Evolutionary conservation across 2,888 invertebrate genomes (phyloP).

Genomic region (Leucoptera coffeella): DNA sequence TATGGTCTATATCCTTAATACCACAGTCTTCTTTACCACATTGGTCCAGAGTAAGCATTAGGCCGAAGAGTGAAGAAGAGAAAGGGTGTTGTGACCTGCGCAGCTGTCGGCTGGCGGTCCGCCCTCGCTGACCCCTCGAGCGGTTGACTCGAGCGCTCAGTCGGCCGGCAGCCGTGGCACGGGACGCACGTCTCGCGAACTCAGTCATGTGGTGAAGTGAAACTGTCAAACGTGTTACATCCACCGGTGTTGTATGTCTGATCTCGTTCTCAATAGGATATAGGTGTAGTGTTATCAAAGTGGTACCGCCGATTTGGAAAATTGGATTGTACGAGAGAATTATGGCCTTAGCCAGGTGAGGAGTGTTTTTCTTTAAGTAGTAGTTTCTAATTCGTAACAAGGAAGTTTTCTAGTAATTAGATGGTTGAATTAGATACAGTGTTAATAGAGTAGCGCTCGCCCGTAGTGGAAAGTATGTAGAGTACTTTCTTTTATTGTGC

Average conservation of each 20-base stretch:
- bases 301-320: conserved; percentile 39
- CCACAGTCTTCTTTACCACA: too few relatives aligned
- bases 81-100: conserved; percentile 32
- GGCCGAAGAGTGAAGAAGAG: conserved; percentile 16
- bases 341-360: conserved; percentile 54
- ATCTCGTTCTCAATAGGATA: too few relatives aligned
- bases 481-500: too few relatives aligned
- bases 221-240: conserved; percentile 49
- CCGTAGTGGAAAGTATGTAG: too few relatives aligned
- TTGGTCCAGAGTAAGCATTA: too few relatives aligned
- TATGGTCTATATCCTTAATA: too few relatives aligned
- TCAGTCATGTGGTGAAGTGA: conserved; percentile 49
- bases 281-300: conserved; percentile 33
- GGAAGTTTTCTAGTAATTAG: too few relatives aligned
- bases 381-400: too few relatives aligned
- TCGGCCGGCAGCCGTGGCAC: conserved; percentile 36
- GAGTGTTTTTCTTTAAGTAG: too few relatives aligned
- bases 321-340: conserved; percentile 51
- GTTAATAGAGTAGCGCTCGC: too few relatives aligned
- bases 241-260: conserved; percentile 28
- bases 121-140: conserved; percentile 34
- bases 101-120: conserved; percentile 41
- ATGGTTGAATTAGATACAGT: too few relatives aligned
- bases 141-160: conserved; percentile 16
- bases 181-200: conserved; percentile 25